phyloP scores from a whole-genome alignment of 2,888 invertebrate genomes.

The Andrena bicolor region DNA sequence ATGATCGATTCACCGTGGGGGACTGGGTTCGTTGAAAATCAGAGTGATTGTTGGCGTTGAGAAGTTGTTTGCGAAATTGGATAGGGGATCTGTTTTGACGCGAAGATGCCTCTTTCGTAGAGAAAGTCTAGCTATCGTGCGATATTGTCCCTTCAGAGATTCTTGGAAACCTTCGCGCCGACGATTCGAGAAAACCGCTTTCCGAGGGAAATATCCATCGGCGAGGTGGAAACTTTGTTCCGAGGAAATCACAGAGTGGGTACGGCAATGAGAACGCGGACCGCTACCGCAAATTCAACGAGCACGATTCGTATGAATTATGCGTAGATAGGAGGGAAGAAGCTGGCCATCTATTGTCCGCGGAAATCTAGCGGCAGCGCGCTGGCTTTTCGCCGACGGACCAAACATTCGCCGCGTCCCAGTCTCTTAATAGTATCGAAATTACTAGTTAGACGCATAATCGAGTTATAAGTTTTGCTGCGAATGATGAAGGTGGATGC shows the following conservation, averaged over 20 bases:
- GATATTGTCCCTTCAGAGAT: no score
- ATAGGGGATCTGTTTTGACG: no score
- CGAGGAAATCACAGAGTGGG: constrained; percentile 7
- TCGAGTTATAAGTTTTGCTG: constrained; percentile 83
- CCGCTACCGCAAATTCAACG: constrained; percentile 79
- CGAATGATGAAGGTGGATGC: constrained; percentile 76
- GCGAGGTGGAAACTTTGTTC: neutral
- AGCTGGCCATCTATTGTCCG: constrained; percentile 77
- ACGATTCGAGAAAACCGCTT: no score
- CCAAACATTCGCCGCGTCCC: constrained; percentile 74
- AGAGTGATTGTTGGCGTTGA: no score
- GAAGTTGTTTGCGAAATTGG: no score
- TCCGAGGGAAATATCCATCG: no score
- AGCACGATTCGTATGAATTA: constrained; percentile 78
- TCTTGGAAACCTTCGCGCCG: no score
- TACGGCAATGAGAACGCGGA: constrained; percentile 39
- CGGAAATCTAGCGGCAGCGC: constrained; percentile 38
- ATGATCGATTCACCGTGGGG: neutral
- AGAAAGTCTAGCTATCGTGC: no score
- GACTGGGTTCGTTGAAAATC: neutral
- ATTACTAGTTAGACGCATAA: constrained; percentile 83
- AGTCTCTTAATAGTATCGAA: constrained; percentile 82
- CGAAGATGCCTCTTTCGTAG: no score
- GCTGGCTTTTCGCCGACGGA: constrained; percentile 71
- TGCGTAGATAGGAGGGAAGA: constrained; percentile 69